phyloP scores from a whole-genome alignment of 2,888 invertebrate genomes.

The Netelia melanura region DNA sequence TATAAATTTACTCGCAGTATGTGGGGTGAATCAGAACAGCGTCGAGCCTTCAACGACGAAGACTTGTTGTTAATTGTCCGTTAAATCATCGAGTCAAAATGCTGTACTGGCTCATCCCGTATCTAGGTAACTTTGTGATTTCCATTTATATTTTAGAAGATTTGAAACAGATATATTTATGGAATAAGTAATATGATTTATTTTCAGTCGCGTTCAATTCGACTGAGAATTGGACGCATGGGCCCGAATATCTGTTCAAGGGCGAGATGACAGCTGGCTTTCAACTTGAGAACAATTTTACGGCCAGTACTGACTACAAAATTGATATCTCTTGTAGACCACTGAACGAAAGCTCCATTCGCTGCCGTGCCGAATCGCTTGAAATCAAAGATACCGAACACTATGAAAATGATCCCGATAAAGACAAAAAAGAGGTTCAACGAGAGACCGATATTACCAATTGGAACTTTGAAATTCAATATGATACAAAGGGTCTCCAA shows the following conservation, averaged over 20 bases:
- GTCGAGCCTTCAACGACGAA: not conserved
- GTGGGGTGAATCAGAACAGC: too few species aligned
- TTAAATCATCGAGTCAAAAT: slow-evolving; percentile 2
- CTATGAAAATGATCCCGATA: not conserved
- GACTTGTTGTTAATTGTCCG: not conserved
- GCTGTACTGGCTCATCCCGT: slow-evolving; percentile 53
- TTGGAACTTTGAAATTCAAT: not conserved
- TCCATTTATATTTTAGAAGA: not conserved
- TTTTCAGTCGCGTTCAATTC: slow-evolving; percentile 31
- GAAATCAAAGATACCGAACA: not conserved
- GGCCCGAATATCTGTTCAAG: slow-evolving; percentile 44
- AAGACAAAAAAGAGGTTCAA: too few species aligned
- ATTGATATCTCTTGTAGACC: not conserved
- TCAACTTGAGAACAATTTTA: not conserved
- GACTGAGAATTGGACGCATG: slow-evolving; percentile 38
- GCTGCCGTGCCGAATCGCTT: not conserved
- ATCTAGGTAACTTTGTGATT: slow-evolving; percentile 35
- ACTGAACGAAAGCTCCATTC: not conserved
- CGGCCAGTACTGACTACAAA: too few species aligned
- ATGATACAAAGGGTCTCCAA: not conserved
- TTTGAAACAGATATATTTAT: not conserved
- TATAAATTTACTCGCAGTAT: too few species aligned
- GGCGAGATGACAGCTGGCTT: not conserved
- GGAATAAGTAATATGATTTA: not conserved
- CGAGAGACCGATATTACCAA: too few species aligned